Evolutionary conservation across 1,140 invertebrate genomes (phyloP), one percentile per base, ranked within the genome.

Genomic region (Drosophila aff.): DNA sequence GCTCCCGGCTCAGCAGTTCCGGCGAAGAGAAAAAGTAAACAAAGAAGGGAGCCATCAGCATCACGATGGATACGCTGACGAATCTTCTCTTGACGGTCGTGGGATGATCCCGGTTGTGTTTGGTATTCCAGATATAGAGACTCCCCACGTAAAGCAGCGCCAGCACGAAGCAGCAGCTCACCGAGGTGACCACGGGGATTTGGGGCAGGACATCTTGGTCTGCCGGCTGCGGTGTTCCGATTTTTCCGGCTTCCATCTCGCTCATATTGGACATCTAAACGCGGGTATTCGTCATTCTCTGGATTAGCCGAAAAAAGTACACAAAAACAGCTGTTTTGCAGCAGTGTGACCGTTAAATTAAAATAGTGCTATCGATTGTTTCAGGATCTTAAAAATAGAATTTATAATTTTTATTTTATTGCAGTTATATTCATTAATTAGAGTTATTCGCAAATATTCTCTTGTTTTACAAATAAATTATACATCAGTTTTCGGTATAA

Each of bases 81-180:
- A 98, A 98, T 90, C 98, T 95, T 92, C 95, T 95, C 86, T 97
- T 98, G 73, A 99, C 98, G 4, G 96, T 97, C n/a, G 95, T 95
- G 8, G 97, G 97, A 93, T 98, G 97, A 92, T 98, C 96, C 81
- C 97, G 97, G 93, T 94, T 94, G 76, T 96, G 94, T 76, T 95
- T 95, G 26, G 95, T 95, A 73, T 95, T 96, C 97, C 97, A 97
- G 58, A 98, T 94, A 92, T 98, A 97, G 47, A 98, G 94, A 93
- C 97, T 97, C 23, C 95, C 95, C 63, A 98, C 96, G 94, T 97
- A 98, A 31, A 95, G 93, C 67, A 96, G 82, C 7, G 97, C 96
- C 71, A 97, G 94, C 58, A 95, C 93, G 72, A 97, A 93, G 93
- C 96, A 97, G 85, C 96, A 94, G 59, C 93, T 87, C 62, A 95